phyloP scores from a whole-genome alignment of 2,888 invertebrate genomes.

The Drepanosiphum platanoidis region DNA sequence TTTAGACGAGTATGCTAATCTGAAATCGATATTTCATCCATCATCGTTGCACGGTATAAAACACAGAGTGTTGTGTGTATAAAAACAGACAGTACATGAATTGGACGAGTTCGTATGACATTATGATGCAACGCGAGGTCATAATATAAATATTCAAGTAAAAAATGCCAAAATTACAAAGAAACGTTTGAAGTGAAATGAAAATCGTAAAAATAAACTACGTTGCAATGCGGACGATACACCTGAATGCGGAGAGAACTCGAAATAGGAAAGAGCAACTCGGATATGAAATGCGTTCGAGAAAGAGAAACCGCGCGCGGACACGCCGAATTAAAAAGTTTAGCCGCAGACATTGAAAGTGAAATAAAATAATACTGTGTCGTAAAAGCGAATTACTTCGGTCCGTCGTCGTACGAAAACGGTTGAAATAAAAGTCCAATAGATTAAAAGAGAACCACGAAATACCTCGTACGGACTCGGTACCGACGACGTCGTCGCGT shows the following conservation, averaged over 20 bases:
- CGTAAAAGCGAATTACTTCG: neutral
- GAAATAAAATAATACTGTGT: neutral
- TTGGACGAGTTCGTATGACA: too few species aligned
- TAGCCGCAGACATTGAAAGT: neutral
- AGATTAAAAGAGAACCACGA: too few species aligned
- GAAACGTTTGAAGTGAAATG: neutral
- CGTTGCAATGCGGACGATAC: neutral
- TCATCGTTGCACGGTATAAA: too few species aligned
- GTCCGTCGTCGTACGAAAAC: neutral
- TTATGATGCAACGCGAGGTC: too few species aligned
- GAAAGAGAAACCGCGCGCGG: neutral
- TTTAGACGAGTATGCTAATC: too few species aligned
- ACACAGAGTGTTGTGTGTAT: too few species aligned
- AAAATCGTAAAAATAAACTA: neutral
- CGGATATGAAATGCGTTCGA: neutral
- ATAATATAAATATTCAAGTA: neutral
- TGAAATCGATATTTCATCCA: too few species aligned
- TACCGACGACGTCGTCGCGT: too few species aligned
- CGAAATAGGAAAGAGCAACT: neutral
- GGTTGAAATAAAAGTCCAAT: neutral
- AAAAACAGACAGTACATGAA: too few species aligned
- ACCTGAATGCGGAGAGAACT: neutral
- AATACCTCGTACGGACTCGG: too few species aligned
- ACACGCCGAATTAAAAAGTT: neutral
- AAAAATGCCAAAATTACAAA: neutral